Conservation (phyloP, 2,888 invertebrate genomes). For the Clanis bilineata region DNA sequence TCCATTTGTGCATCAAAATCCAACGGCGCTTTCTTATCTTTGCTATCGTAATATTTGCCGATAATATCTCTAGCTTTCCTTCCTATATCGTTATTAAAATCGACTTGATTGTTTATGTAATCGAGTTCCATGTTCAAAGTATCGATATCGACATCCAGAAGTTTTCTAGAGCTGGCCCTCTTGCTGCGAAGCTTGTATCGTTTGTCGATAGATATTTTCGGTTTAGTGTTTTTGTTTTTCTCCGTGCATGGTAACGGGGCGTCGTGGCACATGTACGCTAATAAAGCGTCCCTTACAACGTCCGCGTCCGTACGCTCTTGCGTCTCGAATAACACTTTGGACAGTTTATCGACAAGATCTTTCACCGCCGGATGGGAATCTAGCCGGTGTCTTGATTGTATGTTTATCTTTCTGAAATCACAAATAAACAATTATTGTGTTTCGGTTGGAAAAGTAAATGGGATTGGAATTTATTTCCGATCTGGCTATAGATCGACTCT, state of each 20-base stretch:
- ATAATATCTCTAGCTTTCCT: slow-evolving; percentile 72
- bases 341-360: slow-evolving; percentile 85
- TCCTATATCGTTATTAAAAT: slow-evolving; percentile 71
- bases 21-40: slow-evolving; percentile 55
- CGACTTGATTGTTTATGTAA: slow-evolving; percentile 70
- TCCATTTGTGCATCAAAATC: slow-evolving; percentile 81
- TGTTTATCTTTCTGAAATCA: slow-evolving; percentile 76
- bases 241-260: slow-evolving; percentile 89
- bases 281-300: slow-evolving; percentile 89
- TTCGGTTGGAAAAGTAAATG: too few species aligned
- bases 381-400: slow-evolving; percentile 85
- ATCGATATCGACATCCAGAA: slow-evolving; percentile 68
- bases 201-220: slow-evolving; percentile 41
- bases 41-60: slow-evolving; percentile 63
- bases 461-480: too few species aligned
- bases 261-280: slow-evolving; percentile 93
- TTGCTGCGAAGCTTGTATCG: slow-evolving; percentile 30
- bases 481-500: too few species aligned
- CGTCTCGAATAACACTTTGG: slow-evolving; percentile 85
- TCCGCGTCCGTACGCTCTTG: slow-evolving; percentile 86
- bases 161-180: slow-evolving; percentile 41
- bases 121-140: slow-evolving; percentile 70
- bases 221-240: slow-evolving; percentile 44
- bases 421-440: background rate
- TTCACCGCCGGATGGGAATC: slow-evolving; percentile 89